Evolutionary conservation across 2,888 invertebrate species (phyloP), one percentile per base, ranked within the genome.

Genomic region (Ellobium chinense): DNA sequence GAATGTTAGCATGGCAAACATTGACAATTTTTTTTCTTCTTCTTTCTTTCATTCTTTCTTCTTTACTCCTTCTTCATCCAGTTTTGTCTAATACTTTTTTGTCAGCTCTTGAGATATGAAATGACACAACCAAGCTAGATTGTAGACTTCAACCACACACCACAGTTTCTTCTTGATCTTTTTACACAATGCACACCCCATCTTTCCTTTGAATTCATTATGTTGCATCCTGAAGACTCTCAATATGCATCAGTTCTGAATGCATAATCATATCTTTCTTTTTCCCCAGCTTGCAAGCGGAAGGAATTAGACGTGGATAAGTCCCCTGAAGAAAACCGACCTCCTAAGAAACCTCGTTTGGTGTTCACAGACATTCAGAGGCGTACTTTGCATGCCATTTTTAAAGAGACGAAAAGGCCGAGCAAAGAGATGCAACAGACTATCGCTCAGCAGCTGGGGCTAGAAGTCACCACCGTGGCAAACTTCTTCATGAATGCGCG

Each of bases 401-500:
- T 99, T 96, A 99, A 99, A 97, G 99, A 99, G 95, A 99, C 99
- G 83, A 99, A 99, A 94, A 95, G 99, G 94, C 99, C 99, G 89
- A 98, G 98, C 88, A 99, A 99, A 94, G 99, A 99, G 94, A 99
- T 99, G 99, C 99, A 99, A 94, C 98, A 99, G 91, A 99, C 99
- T 90, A 99, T 99, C 94, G 99, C 99, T 37, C 95, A 99, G 88
- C 99, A 99, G 93, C 94, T 99, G 89, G 98, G 99, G 84, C 95
- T 99, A 87, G 98, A 99, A 93, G 98, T 99, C 76, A 98, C 98
- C 77, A 99, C 99, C 18, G 99, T 99, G 81, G 99, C 99, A 72
- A 99, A 99, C 94, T 99, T 99, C 95, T 99, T 99, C 94, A 99
- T 99, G 99, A 99, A 99, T 94, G 99, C 99, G n/a, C 95, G 99